Percentiles rank a stretch among this genome's conserved stretches.
phyloP scores from a whole-genome alignment of 2,888 invertebrate species.

The Thera britannica region DNA sequence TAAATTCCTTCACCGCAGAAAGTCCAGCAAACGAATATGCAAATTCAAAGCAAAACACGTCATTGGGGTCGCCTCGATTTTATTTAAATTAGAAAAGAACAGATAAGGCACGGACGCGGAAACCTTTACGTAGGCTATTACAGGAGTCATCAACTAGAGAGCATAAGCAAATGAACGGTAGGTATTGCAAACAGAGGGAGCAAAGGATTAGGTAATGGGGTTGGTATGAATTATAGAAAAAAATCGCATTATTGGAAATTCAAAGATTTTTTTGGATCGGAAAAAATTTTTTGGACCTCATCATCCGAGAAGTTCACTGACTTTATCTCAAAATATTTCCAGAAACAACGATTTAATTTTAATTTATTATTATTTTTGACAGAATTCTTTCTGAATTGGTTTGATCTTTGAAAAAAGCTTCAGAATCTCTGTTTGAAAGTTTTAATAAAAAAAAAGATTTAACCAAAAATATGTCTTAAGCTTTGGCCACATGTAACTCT shows the following conservation, averaged over 20 bases:
- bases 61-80: constrained; percentile 53
- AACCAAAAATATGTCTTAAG: no score
- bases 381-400: no score
- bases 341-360: no score
- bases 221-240: background rate
- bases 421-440: no score
- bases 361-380: no score
- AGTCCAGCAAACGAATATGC: constrained; percentile 38
- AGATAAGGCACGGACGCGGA: constrained; percentile 70
- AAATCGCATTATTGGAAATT: background rate
- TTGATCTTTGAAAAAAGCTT: no score
- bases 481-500: no score
- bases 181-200: constrained; percentile 40
- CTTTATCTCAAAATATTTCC: no score
- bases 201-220: background rate
- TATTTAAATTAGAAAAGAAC: constrained; percentile 57
- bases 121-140: constrained; percentile 65
- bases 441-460: no score
- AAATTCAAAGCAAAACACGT: constrained; percentile 47
- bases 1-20: constrained; percentile 32
- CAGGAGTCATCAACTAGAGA: constrained; percentile 64
- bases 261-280: no score
- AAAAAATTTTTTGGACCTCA: no score
- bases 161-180: constrained; percentile 76
- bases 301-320: no score